These are phyloP conservation scores for Mythimna loreyi DNA, from an alignment of 2,888 invertebrate genomes.

Conservation along the genomic window DNA sequence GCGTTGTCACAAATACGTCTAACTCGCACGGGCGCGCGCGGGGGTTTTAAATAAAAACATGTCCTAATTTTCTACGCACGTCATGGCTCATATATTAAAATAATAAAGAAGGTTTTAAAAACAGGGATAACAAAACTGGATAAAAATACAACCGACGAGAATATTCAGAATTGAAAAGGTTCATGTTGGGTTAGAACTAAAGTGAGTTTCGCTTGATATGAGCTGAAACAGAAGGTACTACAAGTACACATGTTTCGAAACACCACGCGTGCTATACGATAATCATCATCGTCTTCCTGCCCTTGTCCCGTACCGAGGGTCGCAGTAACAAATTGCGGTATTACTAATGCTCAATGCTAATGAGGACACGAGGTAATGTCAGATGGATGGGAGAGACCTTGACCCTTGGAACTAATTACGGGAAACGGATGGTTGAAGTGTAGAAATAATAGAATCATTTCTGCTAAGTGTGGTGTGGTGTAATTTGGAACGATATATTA, in stretches of 20 bases:
- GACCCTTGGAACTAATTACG: slow-evolving; percentile 11
- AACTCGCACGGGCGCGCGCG: too few relatives aligned
- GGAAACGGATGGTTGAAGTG: background rate
- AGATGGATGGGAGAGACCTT: slow-evolving; percentile 12
- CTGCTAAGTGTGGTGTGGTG: background rate
- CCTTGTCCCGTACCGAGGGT: too few relatives aligned
- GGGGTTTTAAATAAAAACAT: background rate
- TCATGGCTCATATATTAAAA: slow-evolving; percentile 2
- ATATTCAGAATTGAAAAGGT: slow-evolving; percentile 26
- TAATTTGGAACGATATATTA: background rate
- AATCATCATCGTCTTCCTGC: too few relatives aligned
- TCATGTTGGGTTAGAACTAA: slow-evolving; percentile 8
- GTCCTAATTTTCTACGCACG: background rate
- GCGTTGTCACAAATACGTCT: too few relatives aligned
- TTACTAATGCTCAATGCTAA: slow-evolving; percentile 49
- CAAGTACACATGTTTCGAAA: slow-evolving; percentile 12
- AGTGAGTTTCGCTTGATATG: slow-evolving; percentile 13
- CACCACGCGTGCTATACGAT: too few relatives aligned
- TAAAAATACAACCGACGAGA: slow-evolving; percentile 23
- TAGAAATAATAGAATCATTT: background rate
- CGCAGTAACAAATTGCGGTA: slow-evolving; percentile 42
- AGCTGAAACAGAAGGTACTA: slow-evolving; percentile 11
- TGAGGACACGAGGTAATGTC: slow-evolving; percentile 38
- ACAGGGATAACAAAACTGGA: slow-evolving; percentile 19
- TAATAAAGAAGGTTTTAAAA: background rate